Evolutionary conservation across 1,140 invertebrate species (phyloP), one percentile per base, ranked within the genome.

Genomic region (Atta colombica): DNA sequence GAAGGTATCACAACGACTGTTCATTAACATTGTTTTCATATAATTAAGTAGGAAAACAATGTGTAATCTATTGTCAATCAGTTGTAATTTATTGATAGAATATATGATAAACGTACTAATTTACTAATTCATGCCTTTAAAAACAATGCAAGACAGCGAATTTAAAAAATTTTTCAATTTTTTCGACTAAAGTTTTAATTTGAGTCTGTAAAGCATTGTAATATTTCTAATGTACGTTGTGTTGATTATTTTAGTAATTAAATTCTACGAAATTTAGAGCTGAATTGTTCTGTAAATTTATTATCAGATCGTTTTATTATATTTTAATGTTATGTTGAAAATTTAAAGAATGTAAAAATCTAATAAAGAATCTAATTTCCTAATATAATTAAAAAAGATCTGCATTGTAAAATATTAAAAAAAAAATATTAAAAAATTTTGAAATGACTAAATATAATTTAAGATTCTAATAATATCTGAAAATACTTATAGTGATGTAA

Each of bases 1-100:
- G 16, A 68, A 35, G 49, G 69, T 31, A 16, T 53, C 21, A 53
- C 25, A 74, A 75, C 39, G 65, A 55, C 39, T 45, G 74, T 88
- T 91, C 87, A 88, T 91, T 90, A 88, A 88, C 86, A 71, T 71
- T 89, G 77, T 88, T 90, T 93, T 88, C 89, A 72, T 72, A 82
- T 90, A 91, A 91, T 92, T 91, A 89, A 88, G 53, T 68, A 80
- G 60, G 39, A 25, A 25, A 78, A 72, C 74, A 49, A 74, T 12
- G 39, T 51, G 39, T n/a, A n/a, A n/a, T n/a, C n/a, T n/a, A n/a
- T n/a, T n/a, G n/a, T n/a, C n/a, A n/a, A n/a, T 61, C 12, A 28
- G 21, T 74, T 16, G 55, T 45, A 12, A 31, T 61, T 49, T 81
- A 87, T 87, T 89, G 88, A 81, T 85, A 87, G 84, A 51, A 75